phyloP scores from a whole-genome alignment of 2,797 vertebrate genomes.

The Coranthus polyacanthus region DNA sequence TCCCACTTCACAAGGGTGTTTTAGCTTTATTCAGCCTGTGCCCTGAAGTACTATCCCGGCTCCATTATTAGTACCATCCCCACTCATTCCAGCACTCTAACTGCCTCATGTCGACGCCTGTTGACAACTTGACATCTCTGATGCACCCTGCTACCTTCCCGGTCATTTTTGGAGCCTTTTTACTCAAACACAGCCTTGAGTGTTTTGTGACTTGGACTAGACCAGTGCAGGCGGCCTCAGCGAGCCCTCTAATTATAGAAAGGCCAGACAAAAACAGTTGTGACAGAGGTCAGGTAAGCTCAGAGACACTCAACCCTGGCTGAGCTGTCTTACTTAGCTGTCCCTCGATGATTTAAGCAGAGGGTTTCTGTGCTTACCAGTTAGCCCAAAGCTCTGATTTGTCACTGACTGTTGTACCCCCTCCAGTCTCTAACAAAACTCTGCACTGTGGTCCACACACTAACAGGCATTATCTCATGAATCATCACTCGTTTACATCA shows the following conservation, averaged over 20 bases:
- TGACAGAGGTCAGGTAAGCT: conserved; percentile 57
- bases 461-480: conserved; percentile 27
- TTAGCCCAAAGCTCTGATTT: neutral
- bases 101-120: conserved; percentile 2
- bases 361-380: conserved; percentile 19
- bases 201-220: conserved; percentile 29
- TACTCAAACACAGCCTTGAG: conserved; percentile 27
- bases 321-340: conserved; percentile 27
- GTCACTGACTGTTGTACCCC: conserved; percentile 15
- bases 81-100: neutral
- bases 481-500: conserved; percentile 44
- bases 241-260: conserved; percentile 47
- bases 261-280: conserved; percentile 34
- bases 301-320: conserved; percentile 10
- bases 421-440: conserved; percentile 21
- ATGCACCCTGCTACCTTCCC: conserved; percentile 11
- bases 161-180: conserved; percentile 21
- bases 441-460: conserved; percentile 12
- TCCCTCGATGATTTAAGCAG: conserved; percentile 13
- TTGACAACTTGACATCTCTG: conserved; percentile 13
- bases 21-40: neutral
- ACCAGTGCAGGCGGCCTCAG: conserved; percentile 11
- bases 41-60: neutral
- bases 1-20: neutral
- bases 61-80: conserved; percentile 10